phyloP scores from a whole-genome alignment of 1,140 invertebrate species.

The Diorhabda sublineata region DNA sequence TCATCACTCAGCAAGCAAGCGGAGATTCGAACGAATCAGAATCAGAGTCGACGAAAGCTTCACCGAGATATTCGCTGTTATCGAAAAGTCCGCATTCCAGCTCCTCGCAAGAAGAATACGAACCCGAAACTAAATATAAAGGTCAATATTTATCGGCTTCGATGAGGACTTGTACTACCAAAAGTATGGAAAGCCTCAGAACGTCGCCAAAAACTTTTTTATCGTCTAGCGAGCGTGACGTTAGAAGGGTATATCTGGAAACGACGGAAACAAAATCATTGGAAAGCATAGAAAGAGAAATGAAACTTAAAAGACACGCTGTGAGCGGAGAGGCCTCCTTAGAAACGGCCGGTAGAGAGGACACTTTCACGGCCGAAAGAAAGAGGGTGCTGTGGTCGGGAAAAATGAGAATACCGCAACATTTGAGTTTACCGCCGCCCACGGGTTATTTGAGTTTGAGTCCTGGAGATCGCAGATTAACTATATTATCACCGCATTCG shows the following conservation, averaged over 20 bases:
- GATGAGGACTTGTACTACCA: constrained; percentile 55
- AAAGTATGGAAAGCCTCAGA: constrained; percentile 66
- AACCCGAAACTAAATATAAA: constrained; percentile 52
- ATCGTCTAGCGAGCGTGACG: constrained; percentile 60
- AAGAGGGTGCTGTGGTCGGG: constrained; percentile 62
- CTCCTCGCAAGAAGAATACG: constrained; percentile 67
- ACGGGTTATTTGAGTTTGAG: constrained; percentile 50
- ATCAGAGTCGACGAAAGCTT: constrained; percentile 33
- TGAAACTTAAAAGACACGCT: constrained; percentile 55
- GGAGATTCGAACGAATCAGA: constrained; percentile 46
- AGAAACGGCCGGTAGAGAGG: constrained; percentile 46
- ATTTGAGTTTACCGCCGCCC: constrained; percentile 64
- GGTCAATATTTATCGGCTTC: constrained; percentile 57
- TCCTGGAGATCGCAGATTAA: constrained; percentile 58
- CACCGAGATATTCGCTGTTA: constrained; percentile 40
- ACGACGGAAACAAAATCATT: constrained; percentile 53
- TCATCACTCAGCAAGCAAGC: constrained; percentile 49
- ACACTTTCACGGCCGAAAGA: constrained; percentile 55
- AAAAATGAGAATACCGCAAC: constrained; percentile 55
- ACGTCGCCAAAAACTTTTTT: constrained; percentile 52
- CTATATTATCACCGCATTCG: constrained; percentile 71
- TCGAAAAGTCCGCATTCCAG: constrained; percentile 64
- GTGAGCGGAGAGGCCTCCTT: constrained; percentile 54
- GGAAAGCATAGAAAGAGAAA: constrained; percentile 55
- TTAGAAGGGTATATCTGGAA: constrained; percentile 53